Percentiles rank a stretch among this genome's conserved stretches.
These are phyloP conservation scores for Heterotis niloticus DNA, from an alignment of 2,113 vertebrate species.

Conservation along the genomic window DNA sequence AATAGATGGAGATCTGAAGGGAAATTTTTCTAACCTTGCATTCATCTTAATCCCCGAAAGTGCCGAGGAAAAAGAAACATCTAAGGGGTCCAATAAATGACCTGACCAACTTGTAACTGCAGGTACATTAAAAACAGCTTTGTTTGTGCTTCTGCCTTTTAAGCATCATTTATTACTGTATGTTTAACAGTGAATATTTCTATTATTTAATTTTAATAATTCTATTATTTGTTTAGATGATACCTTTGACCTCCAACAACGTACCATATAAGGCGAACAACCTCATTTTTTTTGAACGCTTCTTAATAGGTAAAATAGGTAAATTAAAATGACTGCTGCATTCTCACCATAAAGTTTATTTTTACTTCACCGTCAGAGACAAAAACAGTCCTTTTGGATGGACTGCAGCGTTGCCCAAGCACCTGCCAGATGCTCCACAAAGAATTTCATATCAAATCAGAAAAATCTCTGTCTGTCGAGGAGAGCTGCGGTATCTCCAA, in stretches of 20 bases:
- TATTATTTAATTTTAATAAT: too few relatives aligned
- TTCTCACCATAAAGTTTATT: background rate
- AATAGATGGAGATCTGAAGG: slow-evolving; percentile 42
- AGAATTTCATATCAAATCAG: background rate
- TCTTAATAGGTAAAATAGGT: background rate
- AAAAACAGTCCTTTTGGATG: background rate
- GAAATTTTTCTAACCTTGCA: slow-evolving; percentile 31
- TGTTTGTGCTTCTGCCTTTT: too few relatives aligned
- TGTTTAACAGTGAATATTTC: too few relatives aligned
- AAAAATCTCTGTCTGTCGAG: background rate
- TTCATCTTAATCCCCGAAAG: background rate
- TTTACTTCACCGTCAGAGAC: background rate
- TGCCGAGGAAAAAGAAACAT: background rate
- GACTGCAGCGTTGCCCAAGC: background rate
- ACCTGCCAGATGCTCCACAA: background rate
- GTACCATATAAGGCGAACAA: too few relatives aligned
- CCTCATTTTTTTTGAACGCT: too few relatives aligned
- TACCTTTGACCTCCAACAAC: too few relatives aligned
- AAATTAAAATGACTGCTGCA: background rate
- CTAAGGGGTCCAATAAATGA: too few relatives aligned
- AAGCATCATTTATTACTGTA: too few relatives aligned
- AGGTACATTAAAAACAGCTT: too few relatives aligned
- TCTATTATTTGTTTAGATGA: too few relatives aligned
- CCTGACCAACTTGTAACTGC: too few relatives aligned
- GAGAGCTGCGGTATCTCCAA: background rate